Evolutionary conservation across 2,888 invertebrate genomes (phyloP), one percentile per base, ranked within the genome.

Genomic region (Agrochola circellaris): DNA sequence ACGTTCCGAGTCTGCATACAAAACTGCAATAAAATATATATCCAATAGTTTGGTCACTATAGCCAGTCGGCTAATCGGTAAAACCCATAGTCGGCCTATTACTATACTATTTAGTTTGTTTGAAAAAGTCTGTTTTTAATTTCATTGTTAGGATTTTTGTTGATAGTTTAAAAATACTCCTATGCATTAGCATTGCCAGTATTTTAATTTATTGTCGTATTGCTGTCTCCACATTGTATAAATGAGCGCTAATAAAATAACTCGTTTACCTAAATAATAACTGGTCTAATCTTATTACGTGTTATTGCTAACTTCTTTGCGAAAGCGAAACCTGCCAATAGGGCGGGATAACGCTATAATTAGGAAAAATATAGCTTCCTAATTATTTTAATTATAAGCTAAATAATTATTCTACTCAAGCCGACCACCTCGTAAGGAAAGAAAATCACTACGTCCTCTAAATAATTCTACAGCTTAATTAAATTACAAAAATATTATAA

Each of bases 401-500:
- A 71, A 68, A 42, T 74, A 85, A 56, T 76, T 62, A 62, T 61
- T 61, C 62, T 76, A 83, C 38, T 73, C 60, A 85, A 85, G 68
- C 73, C 69, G n/a, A 54, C 23, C 45, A 60, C 54, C 67, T 38
- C 17, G 13, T 34, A 2, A 58, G 20, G 45, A 68, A 56, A 72
- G 4, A 61, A 38, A 65, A 71, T 30, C 1, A 56, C 61, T 83
- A 82, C 23, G 26, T 70, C 30, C 56, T 23, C 58, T 68, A 73
- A 54, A 62, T 66, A 75, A 42, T 70, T 64, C 71, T 62, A 66
- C 38, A 48, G 23, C 58, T 65, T 70, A 77, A 58, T 51, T 62
- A 54, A 73, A 85, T 78, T 86, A 81, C 66, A 83, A 84, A 86
- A 84, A 79, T 79, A 83, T 51, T 79, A 67, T 15, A 83, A 86